These are phyloP conservation scores for Rhagium mordax DNA, from an alignment of 2,888 invertebrate genomes.

Conservation along the genomic window DNA sequence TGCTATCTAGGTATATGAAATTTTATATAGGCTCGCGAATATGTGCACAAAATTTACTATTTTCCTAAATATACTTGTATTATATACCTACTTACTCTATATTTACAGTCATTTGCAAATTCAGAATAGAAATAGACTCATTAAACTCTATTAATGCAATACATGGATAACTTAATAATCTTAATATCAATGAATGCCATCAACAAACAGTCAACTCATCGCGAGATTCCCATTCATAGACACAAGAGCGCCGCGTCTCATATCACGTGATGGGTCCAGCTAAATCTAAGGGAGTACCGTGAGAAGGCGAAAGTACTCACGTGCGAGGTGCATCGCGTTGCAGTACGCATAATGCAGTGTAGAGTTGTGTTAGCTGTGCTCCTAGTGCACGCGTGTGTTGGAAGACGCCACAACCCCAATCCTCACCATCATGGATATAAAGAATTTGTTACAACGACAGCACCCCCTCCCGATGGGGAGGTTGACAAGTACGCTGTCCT, in stretches of 20 bases:
- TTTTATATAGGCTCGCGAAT: too few species aligned
- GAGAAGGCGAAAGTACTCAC: slow-evolving; percentile 51
- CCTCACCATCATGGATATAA: slow-evolving; percentile 16
- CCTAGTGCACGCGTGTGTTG: slow-evolving; percentile 35
- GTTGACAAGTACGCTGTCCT: slow-evolving; percentile 44
- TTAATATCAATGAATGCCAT: not conserved
- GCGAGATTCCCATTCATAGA: slow-evolving; percentile 28
- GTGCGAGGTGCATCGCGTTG: slow-evolving; percentile 42
- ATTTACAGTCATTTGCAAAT: not conserved
- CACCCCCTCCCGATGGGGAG: slow-evolving; percentile 23
- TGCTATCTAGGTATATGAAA: too few species aligned
- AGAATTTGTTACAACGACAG: not conserved
- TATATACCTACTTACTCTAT: not conserved
- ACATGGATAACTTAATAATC: not conserved
- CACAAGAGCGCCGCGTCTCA: slow-evolving; percentile 25
- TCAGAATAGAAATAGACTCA: not conserved
- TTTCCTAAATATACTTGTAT: too few species aligned
- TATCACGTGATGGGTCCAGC: slow-evolving; percentile 40
- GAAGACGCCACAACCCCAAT: slow-evolving; percentile 22
- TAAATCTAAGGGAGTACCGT: slow-evolving; percentile 17
- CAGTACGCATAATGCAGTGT: slow-evolving; percentile 37
- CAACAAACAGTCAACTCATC: slow-evolving; percentile 1
- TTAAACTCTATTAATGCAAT: not conserved
- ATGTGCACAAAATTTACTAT: too few species aligned
- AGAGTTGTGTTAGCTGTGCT: slow-evolving; percentile 25